A percentile compares a stretch with the other conserved stretches of the same genome.
These are phyloP conservation scores for Calliphora vicina DNA, from an alignment of 1,140 invertebrate species.

Conservation along the genomic window DNA sequence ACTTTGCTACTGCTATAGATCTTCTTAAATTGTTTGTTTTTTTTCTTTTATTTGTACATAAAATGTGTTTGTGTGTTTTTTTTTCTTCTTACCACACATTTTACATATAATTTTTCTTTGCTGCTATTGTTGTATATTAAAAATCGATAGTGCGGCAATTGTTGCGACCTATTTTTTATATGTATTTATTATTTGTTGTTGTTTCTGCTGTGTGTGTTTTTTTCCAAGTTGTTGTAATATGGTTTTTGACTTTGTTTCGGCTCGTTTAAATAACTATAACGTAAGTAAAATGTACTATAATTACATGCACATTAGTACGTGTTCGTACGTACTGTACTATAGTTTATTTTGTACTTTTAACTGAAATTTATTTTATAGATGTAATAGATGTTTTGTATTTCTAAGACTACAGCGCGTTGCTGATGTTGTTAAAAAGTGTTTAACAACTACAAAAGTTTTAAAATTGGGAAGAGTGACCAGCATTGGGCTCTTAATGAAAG, in stretches of 20 bases:
- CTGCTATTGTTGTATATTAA: background rate
- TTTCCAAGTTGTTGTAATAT: background rate
- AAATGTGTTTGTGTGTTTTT: background rate
- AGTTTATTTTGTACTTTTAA: too few species aligned
- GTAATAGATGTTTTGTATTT: background rate
- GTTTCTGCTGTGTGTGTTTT: background rate
- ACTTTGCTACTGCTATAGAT: background rate
- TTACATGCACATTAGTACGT: background rate
- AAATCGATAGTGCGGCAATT: conserved; percentile 12
- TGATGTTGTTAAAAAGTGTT: background rate
- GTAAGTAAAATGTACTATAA: background rate
- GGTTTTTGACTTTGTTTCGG: conserved; percentile 2
- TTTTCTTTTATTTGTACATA: background rate
- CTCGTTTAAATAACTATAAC: background rate
- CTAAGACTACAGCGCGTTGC: background rate
- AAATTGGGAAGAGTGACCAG: background rate
- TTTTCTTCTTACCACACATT: background rate
- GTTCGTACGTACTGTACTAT: too few species aligned
- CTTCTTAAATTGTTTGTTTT: background rate
- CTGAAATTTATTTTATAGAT: too few species aligned
- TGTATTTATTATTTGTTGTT: background rate
- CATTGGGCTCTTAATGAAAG: too few species aligned
- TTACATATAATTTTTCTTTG: background rate
- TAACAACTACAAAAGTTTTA: too few species aligned
- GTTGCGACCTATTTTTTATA: background rate